Percentiles rank a stretch among this genome's conserved stretches.
These are phyloP conservation scores for Drosophila sucinea DNA, from an alignment of 1,140 invertebrate genomes.

Conservation along the genomic window DNA sequence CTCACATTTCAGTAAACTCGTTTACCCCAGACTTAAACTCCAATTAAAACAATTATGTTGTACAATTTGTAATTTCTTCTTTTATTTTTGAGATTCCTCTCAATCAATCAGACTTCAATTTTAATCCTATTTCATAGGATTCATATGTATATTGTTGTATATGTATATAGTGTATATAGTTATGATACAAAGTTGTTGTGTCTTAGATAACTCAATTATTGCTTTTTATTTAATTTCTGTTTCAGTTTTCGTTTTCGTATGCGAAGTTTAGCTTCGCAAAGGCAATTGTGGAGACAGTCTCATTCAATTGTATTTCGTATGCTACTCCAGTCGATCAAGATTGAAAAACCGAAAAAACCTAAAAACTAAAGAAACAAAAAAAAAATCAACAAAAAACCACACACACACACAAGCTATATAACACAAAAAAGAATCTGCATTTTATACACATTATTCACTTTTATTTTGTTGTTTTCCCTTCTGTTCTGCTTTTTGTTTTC, in stretches of 20 bases:
- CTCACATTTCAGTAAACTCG: too few species aligned
- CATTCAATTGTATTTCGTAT: slow-evolving; percentile 5
- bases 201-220: slow-evolving; percentile 9
- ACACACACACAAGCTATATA: neutral
- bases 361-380: neutral
- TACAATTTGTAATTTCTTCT: neutral
- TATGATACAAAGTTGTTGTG: neutral
- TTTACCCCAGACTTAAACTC: neutral
- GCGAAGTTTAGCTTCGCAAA: slow-evolving; percentile 5
- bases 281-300: slow-evolving; percentile 7
- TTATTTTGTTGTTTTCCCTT: slow-evolving; percentile 45
- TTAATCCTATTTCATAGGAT: slow-evolving; percentile 7
- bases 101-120: slow-evolving; percentile 40
- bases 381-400: neutral
- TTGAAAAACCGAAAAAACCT: neutral
- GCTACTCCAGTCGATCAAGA: slow-evolving; percentile 14
- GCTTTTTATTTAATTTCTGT: slow-evolving; percentile 2
- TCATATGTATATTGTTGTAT: slow-evolving; percentile 24
- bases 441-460: slow-evolving; percentile 73
- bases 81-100: slow-evolving; percentile 5
- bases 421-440: slow-evolving; percentile 26
- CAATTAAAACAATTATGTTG: neutral
- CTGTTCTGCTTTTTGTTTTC: neutral
- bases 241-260: slow-evolving; percentile 12
- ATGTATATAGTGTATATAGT: slow-evolving; percentile 10